Evolutionary conservation across 1,140 invertebrate genomes (phyloP).

Genomic region (Drosophila rhopaloa): DNA sequence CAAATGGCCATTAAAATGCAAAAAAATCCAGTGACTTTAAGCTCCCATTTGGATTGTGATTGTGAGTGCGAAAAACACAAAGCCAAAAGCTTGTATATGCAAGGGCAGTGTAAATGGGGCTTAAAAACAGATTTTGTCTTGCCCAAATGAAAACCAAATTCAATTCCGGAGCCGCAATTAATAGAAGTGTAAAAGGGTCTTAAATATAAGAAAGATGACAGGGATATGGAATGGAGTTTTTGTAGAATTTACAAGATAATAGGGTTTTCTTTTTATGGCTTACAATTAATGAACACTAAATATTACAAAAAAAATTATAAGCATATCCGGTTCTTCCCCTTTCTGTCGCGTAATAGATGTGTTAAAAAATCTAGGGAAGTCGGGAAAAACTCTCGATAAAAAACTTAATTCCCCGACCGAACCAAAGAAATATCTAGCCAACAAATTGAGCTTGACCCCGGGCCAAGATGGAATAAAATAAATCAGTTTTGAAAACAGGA

Average conservation of each 20-base stretch:
- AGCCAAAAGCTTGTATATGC: slow-evolving; percentile 37
- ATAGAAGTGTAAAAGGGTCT: slow-evolving; percentile 29
- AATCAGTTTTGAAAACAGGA: slow-evolving; percentile 11
- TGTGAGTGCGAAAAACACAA: slow-evolving; percentile 16
- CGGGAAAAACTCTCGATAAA: not conserved
- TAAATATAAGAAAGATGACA: slow-evolving; percentile 16
- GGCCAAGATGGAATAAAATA: slow-evolving; percentile 25
- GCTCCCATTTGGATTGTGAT: slow-evolving; percentile 16
- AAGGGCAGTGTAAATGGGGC: slow-evolving; percentile 30
- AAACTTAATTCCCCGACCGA: slow-evolving; percentile 23
- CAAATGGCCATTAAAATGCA: slow-evolving; percentile 55
- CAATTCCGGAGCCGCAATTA: slow-evolving; percentile 31
- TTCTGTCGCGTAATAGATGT: no score
- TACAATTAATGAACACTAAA: no score
- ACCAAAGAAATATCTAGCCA: slow-evolving; percentile 21
- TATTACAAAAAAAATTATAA: no score
- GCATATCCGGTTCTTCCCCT: no score
- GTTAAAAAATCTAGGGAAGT: not conserved
- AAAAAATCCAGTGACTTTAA: slow-evolving; percentile 39
- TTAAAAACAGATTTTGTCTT: slow-evolving; percentile 35
- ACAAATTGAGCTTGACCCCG: slow-evolving; percentile 39
- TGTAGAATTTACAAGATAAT: not conserved
- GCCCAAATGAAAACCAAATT: slow-evolving; percentile 37
- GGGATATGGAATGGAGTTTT: not conserved
- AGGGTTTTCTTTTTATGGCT: not conserved